Conservation (phyloP, 2,797 vertebrate genomes). For the Molossus alvarezi region DNA sequence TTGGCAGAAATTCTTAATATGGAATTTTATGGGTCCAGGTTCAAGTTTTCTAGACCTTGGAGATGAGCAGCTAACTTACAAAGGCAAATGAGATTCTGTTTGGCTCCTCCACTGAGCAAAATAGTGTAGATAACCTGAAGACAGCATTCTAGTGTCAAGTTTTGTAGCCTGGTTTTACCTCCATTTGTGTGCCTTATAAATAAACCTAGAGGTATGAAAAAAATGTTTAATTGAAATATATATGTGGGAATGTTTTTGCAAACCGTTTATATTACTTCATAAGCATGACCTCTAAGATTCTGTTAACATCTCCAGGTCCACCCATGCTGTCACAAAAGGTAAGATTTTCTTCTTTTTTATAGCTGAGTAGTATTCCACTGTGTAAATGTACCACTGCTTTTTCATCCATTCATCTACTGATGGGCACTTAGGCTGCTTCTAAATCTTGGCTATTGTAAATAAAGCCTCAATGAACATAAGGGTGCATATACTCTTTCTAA, state of each 20-base stretch:
- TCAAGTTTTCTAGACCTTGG: conserved; percentile 25
- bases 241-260: conserved; percentile 25
- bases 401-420: no score
- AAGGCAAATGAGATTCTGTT: not conserved
- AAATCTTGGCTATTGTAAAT: no score
- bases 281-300: not conserved
- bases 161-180: not conserved
- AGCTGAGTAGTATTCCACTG: no score
- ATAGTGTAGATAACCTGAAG: not conserved
- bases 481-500: no score
- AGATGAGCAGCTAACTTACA: not conserved
- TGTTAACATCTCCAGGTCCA: no score
- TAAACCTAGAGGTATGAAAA: not conserved
- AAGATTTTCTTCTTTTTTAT: no score
- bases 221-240: conserved; percentile 22
- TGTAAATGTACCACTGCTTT: no score
- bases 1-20: not conserved
- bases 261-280: conserved; percentile 40
- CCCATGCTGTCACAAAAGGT: no score
- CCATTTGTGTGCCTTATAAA: not conserved
- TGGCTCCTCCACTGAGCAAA: not conserved
- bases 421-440: no score
- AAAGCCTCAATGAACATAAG: no score
- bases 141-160: not conserved
- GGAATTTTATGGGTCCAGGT: not conserved